Percentiles rank a stretch among this genome's conserved stretches.
These are phyloP conservation scores for Neodiprion lecontei DNA, from an alignment of 1,140 invertebrate genomes.

Conservation along the genomic window DNA sequence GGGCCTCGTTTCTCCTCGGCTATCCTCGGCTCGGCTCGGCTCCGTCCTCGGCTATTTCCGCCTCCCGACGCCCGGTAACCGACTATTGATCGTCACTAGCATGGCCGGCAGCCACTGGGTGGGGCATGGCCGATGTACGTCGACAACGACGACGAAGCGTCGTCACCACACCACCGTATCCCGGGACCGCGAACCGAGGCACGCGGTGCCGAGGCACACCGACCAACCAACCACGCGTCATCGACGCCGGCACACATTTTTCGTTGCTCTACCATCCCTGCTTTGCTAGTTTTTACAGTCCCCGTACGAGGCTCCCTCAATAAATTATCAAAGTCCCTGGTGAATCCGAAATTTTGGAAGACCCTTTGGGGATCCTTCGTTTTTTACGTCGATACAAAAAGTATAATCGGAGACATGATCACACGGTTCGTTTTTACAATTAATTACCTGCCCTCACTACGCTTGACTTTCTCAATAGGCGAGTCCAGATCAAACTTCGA, in stretches of 20 bases:
- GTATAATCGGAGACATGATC: too few species aligned
- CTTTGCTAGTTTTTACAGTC: constrained; percentile 11
- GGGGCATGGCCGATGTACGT: constrained; percentile 40
- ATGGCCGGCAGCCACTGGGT: constrained; percentile 35
- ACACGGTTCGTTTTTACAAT: too few species aligned
- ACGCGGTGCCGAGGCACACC: constrained; percentile 6
- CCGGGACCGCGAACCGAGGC: not conserved
- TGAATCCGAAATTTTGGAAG: too few species aligned
- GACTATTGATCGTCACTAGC: constrained; percentile 16
- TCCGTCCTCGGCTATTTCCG: not conserved
- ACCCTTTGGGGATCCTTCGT: too few species aligned
- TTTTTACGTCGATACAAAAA: too few species aligned
- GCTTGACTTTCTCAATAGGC: too few species aligned
- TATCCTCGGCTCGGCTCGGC: constrained; percentile 12
- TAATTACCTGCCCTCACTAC: too few species aligned
- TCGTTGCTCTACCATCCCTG: constrained; percentile 15
- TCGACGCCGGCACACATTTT: not conserved
- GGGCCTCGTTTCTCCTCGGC: constrained; percentile 34
- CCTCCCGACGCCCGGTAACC: constrained; percentile 3
- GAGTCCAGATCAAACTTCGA: too few species aligned
- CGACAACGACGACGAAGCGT: not conserved
- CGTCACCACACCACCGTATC: constrained; percentile 38
- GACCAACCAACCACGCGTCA: too few species aligned
- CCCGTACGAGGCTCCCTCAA: too few species aligned
- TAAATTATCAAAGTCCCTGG: too few species aligned